A percentile compares a stretch with the other conserved stretches of the same genome.
These are phyloP conservation scores for Pasiphila rectangulata DNA, from an alignment of 2,888 invertebrate species.

Conservation along the genomic window DNA sequence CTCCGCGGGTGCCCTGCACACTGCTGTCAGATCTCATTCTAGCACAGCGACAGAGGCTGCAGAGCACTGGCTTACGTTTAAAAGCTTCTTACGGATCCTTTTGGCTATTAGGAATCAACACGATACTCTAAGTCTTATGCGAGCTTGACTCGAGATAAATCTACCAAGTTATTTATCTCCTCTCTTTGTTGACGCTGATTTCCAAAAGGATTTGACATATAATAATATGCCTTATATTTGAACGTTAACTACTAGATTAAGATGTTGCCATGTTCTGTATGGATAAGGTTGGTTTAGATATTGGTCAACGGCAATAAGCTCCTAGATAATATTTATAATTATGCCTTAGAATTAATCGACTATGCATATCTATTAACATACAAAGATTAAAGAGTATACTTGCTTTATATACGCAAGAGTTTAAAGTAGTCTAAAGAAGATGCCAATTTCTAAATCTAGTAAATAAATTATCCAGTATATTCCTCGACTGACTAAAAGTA, in stretches of 20 bases:
- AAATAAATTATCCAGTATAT: slow-evolving; percentile 18
- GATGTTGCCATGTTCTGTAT: slow-evolving; percentile 3
- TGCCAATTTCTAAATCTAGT: slow-evolving; percentile 19
- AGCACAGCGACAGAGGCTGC: slow-evolving; percentile 6
- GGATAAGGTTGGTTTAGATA: slow-evolving; percentile 6
- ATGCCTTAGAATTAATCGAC: slow-evolving; percentile 27
- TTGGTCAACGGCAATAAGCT: slow-evolving; percentile 25
- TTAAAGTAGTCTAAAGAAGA: slow-evolving; percentile 15
- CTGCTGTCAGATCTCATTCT: slow-evolving; percentile 23
- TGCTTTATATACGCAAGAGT: slow-evolving; percentile 18
- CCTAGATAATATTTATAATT: slow-evolving; percentile 17
- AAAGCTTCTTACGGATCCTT: slow-evolving; percentile 1
- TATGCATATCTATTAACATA: slow-evolving; percentile 33
- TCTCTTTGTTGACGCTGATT: slow-evolving; percentile 6
- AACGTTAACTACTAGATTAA: slow-evolving; percentile 10
- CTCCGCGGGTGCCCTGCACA: slow-evolving; percentile 7
- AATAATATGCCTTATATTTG: slow-evolving; percentile 12
- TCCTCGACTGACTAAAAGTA: slow-evolving; percentile 29
- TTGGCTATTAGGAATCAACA: slow-evolving; percentile 5
- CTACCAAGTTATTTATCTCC: not conserved
- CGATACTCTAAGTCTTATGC: not conserved
- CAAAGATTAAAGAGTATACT: slow-evolving; percentile 23
- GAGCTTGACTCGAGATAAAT: not conserved
- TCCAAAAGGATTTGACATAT: slow-evolving; percentile 2
- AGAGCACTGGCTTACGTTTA: slow-evolving; percentile 1